These are phyloP conservation scores for Morelia viridis DNA, from an alignment of 2,797 vertebrate genomes.

Conservation along the genomic window DNA sequence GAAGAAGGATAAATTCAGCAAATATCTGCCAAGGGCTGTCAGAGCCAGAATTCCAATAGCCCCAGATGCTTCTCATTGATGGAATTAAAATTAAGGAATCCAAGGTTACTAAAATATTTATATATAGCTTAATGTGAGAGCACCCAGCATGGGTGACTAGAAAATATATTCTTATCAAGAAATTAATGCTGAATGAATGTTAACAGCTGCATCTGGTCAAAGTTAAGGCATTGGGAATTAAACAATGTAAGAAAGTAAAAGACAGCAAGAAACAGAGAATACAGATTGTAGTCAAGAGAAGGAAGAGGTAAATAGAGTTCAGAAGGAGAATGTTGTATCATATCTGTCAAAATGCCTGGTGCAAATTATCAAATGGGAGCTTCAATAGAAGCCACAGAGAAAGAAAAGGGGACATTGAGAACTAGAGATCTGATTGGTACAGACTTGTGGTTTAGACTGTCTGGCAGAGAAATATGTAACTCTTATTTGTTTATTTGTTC, in stretches of 20 bases:
- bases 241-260: neutral
- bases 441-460: neutral
- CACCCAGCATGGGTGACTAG: neutral
- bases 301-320: neutral
- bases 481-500: neutral
- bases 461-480: neutral
- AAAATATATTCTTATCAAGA: neutral
- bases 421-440: neutral
- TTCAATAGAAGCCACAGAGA: neutral
- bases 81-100: conserved; percentile 2
- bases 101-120: conserved; percentile 35
- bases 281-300: neutral
- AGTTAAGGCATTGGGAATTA: neutral
- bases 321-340: neutral
- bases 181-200: neutral
- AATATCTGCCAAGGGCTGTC: neutral
- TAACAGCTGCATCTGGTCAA: neutral
- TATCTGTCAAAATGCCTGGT: neutral
- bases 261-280: neutral
- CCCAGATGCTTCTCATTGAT: neutral
- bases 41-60: neutral
- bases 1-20: neutral
- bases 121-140: neutral
- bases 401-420: neutral
- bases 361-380: neutral